Conservation (phyloP, 2,797 vertebrate genomes). For the Lagocephalus sceleratus region DNA sequence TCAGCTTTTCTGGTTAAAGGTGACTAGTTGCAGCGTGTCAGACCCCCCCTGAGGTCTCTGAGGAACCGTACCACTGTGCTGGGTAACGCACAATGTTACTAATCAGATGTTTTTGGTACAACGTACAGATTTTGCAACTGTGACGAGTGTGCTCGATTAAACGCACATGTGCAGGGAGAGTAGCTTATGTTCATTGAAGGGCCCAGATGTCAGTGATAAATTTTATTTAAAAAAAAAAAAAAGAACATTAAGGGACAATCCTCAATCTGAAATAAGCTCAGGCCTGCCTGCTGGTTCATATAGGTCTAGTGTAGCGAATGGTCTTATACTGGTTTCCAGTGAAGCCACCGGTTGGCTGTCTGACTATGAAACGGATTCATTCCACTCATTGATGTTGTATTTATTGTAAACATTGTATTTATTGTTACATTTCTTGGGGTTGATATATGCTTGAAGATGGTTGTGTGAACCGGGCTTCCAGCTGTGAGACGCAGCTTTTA, state of each 20-base stretch:
- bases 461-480: slow-evolving; percentile 66
- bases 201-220: not conserved
- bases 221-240: not conserved
- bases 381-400: slow-evolving; percentile 50
- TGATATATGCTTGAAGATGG: slow-evolving; percentile 20
- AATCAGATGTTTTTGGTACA: too few species aligned
- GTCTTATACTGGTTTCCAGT: slow-evolving; percentile 48
- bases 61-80: too few species aligned
- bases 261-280: slow-evolving; percentile 8
- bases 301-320: slow-evolving; percentile 53
- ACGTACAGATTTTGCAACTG: too few species aligned
- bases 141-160: too few species aligned
- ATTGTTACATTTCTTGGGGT: slow-evolving; percentile 15
- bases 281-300: slow-evolving; percentile 62
- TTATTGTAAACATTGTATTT: slow-evolving; percentile 59
- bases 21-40: too few species aligned
- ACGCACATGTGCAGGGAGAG: too few species aligned
- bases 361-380: slow-evolving; percentile 36
- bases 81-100: too few species aligned
- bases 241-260: slow-evolving; percentile 38
- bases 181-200: too few species aligned
- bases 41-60: too few species aligned
- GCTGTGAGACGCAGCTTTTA: slow-evolving; percentile 39
- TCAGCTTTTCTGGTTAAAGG: too few species aligned
- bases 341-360: slow-evolving; percentile 64